phyloP scores from a whole-genome alignment of 1,140 invertebrate species.

The Sycobia sp. region DNA sequence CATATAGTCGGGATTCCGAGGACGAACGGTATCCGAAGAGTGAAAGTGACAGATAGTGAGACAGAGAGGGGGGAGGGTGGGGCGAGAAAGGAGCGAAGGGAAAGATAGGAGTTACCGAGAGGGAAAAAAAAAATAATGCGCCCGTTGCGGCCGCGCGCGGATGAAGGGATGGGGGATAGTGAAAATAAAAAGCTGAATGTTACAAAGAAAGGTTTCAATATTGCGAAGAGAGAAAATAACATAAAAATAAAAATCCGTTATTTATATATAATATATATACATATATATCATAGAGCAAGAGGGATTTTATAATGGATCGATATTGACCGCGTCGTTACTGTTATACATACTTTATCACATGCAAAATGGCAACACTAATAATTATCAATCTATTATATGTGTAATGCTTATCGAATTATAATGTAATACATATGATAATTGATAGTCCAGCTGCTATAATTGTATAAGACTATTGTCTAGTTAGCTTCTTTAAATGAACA shows the following conservation, averaged over 20 bases:
- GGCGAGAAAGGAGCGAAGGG: neutral
- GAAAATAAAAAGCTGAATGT: no score
- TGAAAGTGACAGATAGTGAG: constrained; percentile 8
- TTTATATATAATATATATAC: neutral
- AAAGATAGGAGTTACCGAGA: neutral
- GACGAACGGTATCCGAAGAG: constrained; percentile 3
- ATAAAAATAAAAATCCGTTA: constrained; percentile 8
- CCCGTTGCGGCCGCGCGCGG: no score
- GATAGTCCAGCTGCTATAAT: constrained; percentile 34
- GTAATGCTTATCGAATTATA: constrained; percentile 39
- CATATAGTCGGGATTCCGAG: constrained; percentile 19
- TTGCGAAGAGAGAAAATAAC: constrained; percentile 19
- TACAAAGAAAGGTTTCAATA: constrained; percentile 9
- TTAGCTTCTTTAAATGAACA: constrained; percentile 34
- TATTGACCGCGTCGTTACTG: constrained; percentile 24
- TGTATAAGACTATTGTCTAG: constrained; percentile 38
- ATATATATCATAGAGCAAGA: constrained; percentile 7
- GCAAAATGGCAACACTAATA: constrained; percentile 35
- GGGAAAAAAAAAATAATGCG: neutral
- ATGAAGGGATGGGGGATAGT: no score
- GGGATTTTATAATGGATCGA: no score
- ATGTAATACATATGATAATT: constrained; percentile 44
- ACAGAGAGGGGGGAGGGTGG: constrained; percentile 6
- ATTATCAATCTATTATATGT: constrained; percentile 42
- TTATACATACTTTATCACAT: constrained; percentile 32